Base-by-base conservation (phyloP, 2,797 vertebrate species). In the Aselliscus stoliczkanus region DNA sequence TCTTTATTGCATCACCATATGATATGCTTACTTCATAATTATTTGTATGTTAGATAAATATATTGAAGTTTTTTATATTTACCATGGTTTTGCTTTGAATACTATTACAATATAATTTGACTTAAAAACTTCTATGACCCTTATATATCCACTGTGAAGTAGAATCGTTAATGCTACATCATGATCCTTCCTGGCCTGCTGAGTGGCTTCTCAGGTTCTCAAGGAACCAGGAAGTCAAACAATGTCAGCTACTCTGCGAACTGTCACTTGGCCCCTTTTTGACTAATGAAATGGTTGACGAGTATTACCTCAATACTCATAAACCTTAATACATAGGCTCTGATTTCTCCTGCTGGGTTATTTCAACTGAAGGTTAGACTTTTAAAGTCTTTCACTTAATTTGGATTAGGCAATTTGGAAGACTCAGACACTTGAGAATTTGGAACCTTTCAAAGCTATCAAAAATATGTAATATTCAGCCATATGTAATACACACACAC, bases 281-380 rank as follows among this genome's bases (percentile, higher is more conserved):
- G 56, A 93, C 58, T 93, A 88, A 90, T 79, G 60, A 54, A 31
- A 3, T 50, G 20, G 17, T 31, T 62, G 76, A 56, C 58, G 90
- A 88, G 93, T 93, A 94, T 42, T 88, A 93, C 75, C 67, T 90
- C 79, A 81, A 80, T 80, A 73, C 58, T 92, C 90, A 75, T 75
- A 79, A 88, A 23, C 34, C 77, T 88, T 90, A 80, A 69, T 64
- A 50, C 20, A 7, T 25, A 25, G 34, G 8, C 9, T 93, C 44
- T 88, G 37, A 42, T 75, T 80, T 64, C 29, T 34, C 25, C 4
- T 37, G 39, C 4, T 85, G 21, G 37, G 29, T 27, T 76, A 47
- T 89, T 85, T 81, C 27, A 76, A 18, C 5, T 60, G 31, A 93
- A 75, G n/a, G 23, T 3, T 5, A 88, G 81, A 86, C 56, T 73